Conservation (phyloP, 2,113 vertebrate species). For the Catharus fuscescens region DNA sequence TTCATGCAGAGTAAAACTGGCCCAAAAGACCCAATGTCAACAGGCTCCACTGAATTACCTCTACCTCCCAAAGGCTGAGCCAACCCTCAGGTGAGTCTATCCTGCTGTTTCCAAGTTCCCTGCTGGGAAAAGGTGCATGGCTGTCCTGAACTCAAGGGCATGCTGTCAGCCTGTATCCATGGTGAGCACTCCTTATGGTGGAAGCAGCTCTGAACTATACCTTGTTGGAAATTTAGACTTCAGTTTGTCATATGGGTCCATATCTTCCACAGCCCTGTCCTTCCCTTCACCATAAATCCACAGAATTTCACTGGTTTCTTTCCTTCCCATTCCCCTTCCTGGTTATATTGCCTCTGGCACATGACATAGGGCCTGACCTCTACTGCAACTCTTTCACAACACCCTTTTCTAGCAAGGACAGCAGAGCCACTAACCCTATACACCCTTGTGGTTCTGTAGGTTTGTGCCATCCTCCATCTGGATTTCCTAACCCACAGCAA, state of each 20-base stretch:
- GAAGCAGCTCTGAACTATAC: background rate
- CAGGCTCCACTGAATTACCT: background rate
- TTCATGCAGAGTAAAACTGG: background rate
- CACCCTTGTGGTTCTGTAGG: background rate
- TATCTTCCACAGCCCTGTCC: background rate
- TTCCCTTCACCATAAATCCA: background rate
- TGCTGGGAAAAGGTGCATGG: background rate
- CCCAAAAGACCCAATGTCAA: background rate
- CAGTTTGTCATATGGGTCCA: background rate
- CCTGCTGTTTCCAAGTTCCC: background rate
- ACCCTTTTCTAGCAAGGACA: background rate
- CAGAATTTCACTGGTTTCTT: background rate
- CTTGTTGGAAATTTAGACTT: background rate
- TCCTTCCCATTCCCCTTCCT: background rate
- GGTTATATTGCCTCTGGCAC: background rate
- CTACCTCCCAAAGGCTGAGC: background rate
- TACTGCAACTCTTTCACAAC: background rate
- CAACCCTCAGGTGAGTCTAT: background rate
- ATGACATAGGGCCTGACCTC: fast-evolving
- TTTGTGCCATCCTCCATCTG: background rate
- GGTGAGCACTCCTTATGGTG: background rate
- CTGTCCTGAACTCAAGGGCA: background rate
- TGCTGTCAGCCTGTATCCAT: fast-evolving
- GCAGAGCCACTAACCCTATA: background rate
- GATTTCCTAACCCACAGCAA: background rate